phyloP scores from a whole-genome alignment of 2,888 invertebrate genomes.

The Caenorhabditis sp. region DNA sequence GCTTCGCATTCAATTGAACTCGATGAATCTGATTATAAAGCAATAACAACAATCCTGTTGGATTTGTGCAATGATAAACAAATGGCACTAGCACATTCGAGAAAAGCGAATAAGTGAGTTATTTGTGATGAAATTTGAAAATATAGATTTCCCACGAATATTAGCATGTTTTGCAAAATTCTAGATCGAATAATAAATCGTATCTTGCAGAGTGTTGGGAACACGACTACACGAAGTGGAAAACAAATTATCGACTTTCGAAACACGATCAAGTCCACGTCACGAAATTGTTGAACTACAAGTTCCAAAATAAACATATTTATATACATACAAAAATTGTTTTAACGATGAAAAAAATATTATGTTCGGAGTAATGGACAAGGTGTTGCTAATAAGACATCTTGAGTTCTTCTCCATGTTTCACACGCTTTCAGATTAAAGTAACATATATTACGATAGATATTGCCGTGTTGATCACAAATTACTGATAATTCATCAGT shows the following conservation, averaged over 20 bases:
- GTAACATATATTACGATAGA: constrained; percentile 51
- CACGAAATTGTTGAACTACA: constrained; percentile 18
- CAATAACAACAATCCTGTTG: constrained; percentile 81
- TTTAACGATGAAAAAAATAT: constrained; percentile 6
- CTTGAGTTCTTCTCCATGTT: constrained; percentile 43
- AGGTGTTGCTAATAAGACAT: constrained; percentile 32
- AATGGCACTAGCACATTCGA: constrained; percentile 83
- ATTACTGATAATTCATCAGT: constrained; percentile 41
- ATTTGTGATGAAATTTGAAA: neutral
- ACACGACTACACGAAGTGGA: constrained; percentile 84
- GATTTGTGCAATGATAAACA: constrained; percentile 87
- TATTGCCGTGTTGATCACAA: constrained; percentile 56
- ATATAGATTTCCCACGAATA: neutral
- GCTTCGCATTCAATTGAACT: constrained; percentile 54
- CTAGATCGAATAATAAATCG: neutral
- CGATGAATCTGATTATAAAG: constrained; percentile 77
- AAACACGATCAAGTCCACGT: constrained; percentile 42
- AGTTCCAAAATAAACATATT: constrained; percentile 18
- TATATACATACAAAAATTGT: constrained; percentile 15
- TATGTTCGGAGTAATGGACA: constrained; percentile 34
- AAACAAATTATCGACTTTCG: constrained; percentile 36
- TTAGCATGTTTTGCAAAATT: no score
- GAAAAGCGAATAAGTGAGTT: constrained; percentile 82
- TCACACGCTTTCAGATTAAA: constrained; percentile 51
- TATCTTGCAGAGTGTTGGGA: constrained; percentile 79